Evolutionary conservation across 2,888 invertebrate genomes (phyloP).

Genomic region (Patella ulyssiponensis): DNA sequence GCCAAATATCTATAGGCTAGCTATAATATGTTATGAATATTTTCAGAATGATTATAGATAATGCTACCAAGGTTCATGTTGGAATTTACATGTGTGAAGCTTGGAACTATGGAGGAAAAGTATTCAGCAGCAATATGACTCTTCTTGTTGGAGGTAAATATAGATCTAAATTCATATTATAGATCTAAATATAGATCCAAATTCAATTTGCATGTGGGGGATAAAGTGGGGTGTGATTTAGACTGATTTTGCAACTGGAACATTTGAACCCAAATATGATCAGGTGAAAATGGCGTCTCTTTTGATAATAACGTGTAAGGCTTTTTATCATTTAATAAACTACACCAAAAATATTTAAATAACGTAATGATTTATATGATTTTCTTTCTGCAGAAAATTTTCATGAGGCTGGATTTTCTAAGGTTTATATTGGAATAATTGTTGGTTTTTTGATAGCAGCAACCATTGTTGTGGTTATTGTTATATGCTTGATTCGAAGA

Average conservation of each 20-base stretch:
- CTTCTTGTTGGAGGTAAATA: slow-evolving; percentile 49
- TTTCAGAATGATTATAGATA: slow-evolving; percentile 54
- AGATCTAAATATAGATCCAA: slow-evolving; percentile 18
- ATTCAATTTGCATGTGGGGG: too few species aligned
- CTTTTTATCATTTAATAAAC: too few species aligned
- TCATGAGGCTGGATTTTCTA: slow-evolving; percentile 22
- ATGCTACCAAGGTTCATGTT: slow-evolving; percentile 45
- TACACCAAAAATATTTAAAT: too few species aligned
- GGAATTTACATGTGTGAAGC: slow-evolving; percentile 60
- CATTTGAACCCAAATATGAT: too few species aligned
- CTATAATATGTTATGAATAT: slow-evolving; percentile 1
- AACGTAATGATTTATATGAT: neutral
- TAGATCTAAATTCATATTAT: neutral
- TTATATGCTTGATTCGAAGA: slow-evolving; percentile 28
- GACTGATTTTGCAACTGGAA: too few species aligned
- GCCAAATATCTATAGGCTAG: too few species aligned
- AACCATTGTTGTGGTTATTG: slow-evolving; percentile 42
- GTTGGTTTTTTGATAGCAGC: slow-evolving; percentile 44
- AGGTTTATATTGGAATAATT: slow-evolving; percentile 45
- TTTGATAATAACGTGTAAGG: too few species aligned
- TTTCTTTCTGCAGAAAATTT: slow-evolving; percentile 32
- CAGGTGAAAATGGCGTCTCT: too few species aligned
- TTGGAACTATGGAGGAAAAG: slow-evolving; percentile 49
- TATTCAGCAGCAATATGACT: slow-evolving; percentile 53
- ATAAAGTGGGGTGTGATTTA: too few species aligned